These are phyloP conservation scores for Serranus cabrilla DNA, from an alignment of 2,797 vertebrate species.

Conservation along the genomic window DNA sequence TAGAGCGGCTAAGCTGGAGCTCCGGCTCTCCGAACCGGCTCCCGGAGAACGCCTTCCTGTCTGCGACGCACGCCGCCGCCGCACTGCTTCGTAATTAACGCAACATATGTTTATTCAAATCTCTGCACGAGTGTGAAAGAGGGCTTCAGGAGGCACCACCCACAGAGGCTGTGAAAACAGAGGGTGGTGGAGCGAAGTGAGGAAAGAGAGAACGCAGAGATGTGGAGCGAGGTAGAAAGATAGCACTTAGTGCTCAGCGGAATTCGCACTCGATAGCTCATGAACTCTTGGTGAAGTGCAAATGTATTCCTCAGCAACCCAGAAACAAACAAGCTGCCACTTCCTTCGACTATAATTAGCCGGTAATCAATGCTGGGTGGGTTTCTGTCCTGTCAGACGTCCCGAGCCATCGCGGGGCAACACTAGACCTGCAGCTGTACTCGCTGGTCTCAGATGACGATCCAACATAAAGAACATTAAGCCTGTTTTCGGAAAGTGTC, in stretches of 20 bases:
- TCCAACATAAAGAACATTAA: conserved; percentile 59
- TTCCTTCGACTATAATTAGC: conserved; percentile 89
- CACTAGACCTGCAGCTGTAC: conserved; percentile 72
- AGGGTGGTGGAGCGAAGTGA: conserved; percentile 79
- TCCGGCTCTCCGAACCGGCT: conserved; percentile 53
- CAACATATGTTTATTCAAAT: conserved; percentile 89
- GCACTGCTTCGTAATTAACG: conserved; percentile 81
- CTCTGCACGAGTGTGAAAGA: conserved; percentile 81
- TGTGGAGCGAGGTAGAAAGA: conserved; percentile 64
- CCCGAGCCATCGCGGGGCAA: conserved; percentile 65
- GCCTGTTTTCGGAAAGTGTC: conserved; percentile 43
- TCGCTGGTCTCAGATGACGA: conserved; percentile 62
- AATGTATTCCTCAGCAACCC: conserved; percentile 88
- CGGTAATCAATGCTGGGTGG: conserved; percentile 85
- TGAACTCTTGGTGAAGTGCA: conserved; percentile 84
- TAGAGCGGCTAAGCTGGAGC: conserved; percentile 68
- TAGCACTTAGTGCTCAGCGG: conserved; percentile 83
- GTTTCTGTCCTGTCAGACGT: conserved; percentile 74
- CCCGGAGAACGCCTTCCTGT: conserved; percentile 71
- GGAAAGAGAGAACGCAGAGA: conserved; percentile 68
- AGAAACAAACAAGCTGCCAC: conserved; percentile 88
- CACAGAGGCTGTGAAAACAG: conserved; percentile 82
- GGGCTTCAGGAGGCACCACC: conserved; percentile 81
- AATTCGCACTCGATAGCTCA: conserved; percentile 85
- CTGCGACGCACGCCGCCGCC: conserved; percentile 38